phyloP scores from a whole-genome alignment of 2,888 invertebrate genomes.

The Orthosia gracilis region DNA sequence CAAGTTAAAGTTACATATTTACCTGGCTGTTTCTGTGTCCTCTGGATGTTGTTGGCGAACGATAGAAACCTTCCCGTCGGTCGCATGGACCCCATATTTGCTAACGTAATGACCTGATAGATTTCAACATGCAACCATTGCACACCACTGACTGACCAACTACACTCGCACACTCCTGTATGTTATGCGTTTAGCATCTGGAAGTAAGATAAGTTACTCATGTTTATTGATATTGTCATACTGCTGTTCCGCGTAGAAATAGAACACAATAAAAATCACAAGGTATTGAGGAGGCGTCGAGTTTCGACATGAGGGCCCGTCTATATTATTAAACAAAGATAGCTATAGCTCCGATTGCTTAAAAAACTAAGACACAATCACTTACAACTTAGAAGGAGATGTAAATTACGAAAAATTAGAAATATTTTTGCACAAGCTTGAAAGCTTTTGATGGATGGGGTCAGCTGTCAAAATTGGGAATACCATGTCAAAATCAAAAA shows the following conservation, averaged over 20 bases:
- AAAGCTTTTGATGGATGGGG: conserved; percentile 67
- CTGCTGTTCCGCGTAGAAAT: conserved; percentile 78
- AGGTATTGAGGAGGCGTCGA: conserved; percentile 62
- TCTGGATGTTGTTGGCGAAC: conserved; percentile 92
- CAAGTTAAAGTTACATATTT: conserved; percentile 69
- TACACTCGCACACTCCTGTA: conserved; percentile 64
- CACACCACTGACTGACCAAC: conserved; percentile 64
- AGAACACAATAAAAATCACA: conserved; percentile 82
- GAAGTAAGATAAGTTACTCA: conserved; percentile 74
- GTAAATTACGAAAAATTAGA: conserved; percentile 51
- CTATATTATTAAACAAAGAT: background rate
- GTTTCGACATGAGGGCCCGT: conserved; percentile 14
- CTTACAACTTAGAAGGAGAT: conserved; percentile 66
- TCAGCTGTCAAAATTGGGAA: conserved; percentile 69
- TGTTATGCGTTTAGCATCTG: conserved; percentile 78
- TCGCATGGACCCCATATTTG: conserved; percentile 92
- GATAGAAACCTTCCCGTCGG: conserved; percentile 92
- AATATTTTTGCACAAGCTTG: conserved; percentile 59
- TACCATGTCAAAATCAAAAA: conserved; percentile 41
- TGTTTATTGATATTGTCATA: conserved; percentile 72
- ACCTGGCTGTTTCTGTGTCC: conserved; percentile 90
- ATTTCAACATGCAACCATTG: conserved; percentile 79
- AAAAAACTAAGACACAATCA: conserved; percentile 40
- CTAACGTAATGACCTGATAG: conserved; percentile 63
- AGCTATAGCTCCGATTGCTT: background rate